Evolutionary conservation across 1,140 invertebrate species (phyloP).

Genomic region (Adoxophyes honmai): DNA sequence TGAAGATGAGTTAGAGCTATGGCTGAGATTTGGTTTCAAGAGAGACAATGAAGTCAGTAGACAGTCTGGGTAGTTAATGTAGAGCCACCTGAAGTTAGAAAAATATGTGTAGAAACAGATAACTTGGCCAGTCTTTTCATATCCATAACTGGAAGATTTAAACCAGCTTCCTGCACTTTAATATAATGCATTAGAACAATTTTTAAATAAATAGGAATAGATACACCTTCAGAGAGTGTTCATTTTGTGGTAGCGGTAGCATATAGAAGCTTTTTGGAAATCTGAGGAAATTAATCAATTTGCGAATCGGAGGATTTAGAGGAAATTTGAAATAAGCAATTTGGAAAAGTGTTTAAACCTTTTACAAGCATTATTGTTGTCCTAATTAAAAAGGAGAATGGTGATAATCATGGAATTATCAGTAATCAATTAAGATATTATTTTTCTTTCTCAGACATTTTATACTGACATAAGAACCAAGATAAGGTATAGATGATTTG

Average conservation of each 20-base stretch:
- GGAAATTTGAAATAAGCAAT: slow-evolving; percentile 11
- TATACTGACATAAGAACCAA: no score
- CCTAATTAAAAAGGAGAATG: no score
- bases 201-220: slow-evolving; percentile 21
- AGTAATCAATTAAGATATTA: no score
- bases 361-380: no score
- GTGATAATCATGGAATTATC: no score
- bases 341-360: no score
- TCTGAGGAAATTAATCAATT: no score
- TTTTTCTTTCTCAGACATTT: no score
- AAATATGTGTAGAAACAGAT: neutral
- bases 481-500: no score
- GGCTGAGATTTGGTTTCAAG: slow-evolving; percentile 43
- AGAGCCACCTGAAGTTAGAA: neutral
- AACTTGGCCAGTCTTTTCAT: neutral
- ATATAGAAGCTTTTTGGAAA: slow-evolving; percentile 18
- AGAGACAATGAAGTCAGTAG: slow-evolving; percentile 26
- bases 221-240: slow-evolving; percentile 25
- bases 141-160: slow-evolving; percentile 16
- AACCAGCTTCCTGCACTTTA: slow-evolving; percentile 28
- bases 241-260: slow-evolving; percentile 27
- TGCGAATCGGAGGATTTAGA: no score
- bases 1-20: slow-evolving; percentile 22
- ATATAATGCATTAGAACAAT: slow-evolving; percentile 35
- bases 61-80: no score